A percentile compares a stretch with the other conserved stretches of the same genome.
Evolutionary conservation across 2,888 invertebrate genomes (phyloP).

Genomic region (Cerceris rybyensis): DNA sequence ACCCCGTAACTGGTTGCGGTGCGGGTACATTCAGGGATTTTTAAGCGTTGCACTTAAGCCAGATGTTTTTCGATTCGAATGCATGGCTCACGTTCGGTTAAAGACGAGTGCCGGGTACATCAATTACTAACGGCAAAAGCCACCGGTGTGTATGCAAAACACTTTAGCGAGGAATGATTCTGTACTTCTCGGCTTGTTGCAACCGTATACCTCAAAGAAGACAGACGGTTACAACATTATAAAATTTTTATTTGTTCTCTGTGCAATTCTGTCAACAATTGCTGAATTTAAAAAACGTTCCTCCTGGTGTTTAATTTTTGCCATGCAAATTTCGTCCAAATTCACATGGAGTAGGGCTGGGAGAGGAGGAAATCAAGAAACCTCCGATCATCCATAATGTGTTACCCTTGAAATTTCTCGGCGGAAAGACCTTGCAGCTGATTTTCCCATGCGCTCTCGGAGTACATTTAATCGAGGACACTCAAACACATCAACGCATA

Average conservation of each 20-base stretch:
- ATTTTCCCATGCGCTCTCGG: constrained; percentile 77
- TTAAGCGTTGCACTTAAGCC: constrained; percentile 33
- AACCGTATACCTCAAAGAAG: too few relatives aligned
- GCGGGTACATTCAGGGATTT: constrained; percentile 71
- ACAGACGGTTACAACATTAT: too few relatives aligned
- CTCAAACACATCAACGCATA: constrained; percentile 29
- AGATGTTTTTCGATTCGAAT: constrained; percentile 38
- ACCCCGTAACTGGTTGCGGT: constrained; percentile 62
- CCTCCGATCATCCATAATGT: not conserved
- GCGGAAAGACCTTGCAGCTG: constrained; percentile 50
- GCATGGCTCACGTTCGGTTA: not conserved
- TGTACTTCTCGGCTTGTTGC: too few relatives aligned
- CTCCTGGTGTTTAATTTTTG: too few relatives aligned
- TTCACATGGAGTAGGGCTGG: too few relatives aligned
- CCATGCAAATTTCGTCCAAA: too few relatives aligned
- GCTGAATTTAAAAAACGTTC: too few relatives aligned
- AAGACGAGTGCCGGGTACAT: not conserved
- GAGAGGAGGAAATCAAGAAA: not conserved
- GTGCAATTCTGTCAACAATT: too few relatives aligned
- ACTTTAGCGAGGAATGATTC: not conserved
- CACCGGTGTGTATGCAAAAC: not conserved
- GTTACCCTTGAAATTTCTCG: not conserved
- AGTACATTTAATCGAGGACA: constrained; percentile 74
- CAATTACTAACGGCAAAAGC: not conserved
- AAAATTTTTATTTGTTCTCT: too few relatives aligned